Conservation (phyloP, 2,888 invertebrate species). For the Encarsia formosa region DNA sequence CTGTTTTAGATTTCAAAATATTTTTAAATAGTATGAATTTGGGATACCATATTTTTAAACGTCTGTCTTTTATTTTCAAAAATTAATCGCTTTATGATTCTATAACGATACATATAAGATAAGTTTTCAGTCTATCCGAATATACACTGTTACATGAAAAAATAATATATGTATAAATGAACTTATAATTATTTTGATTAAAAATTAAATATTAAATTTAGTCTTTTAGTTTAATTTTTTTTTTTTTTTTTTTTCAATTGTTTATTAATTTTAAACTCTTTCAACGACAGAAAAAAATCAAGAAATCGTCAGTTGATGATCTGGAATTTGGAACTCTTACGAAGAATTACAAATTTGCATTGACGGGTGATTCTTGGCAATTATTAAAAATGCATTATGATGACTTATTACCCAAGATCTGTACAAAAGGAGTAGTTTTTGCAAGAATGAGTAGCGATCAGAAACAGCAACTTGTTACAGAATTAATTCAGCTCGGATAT, state of each 20-base stretch:
- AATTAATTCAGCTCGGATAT: slow-evolving; percentile 66
- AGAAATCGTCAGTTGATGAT: slow-evolving; percentile 29
- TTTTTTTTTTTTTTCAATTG: not conserved
- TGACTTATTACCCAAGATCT: slow-evolving; percentile 64
- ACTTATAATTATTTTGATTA: too few species aligned
- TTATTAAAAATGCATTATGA: slow-evolving; percentile 66
- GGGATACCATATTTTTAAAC: too few species aligned
- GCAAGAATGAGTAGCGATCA: slow-evolving; percentile 81
- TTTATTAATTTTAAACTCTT: not conserved
- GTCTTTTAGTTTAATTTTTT: not conserved
- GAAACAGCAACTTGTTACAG: slow-evolving; percentile 71
- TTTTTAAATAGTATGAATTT: too few species aligned
- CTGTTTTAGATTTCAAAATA: too few species aligned
- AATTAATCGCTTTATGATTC: too few species aligned
- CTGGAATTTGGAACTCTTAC: slow-evolving; percentile 36
- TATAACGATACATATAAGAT: too few species aligned
- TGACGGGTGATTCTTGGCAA: slow-evolving; percentile 75
- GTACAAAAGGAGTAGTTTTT: slow-evolving; percentile 69
- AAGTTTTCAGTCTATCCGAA: too few species aligned
- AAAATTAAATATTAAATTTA: too few species aligned
- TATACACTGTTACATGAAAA: too few species aligned
- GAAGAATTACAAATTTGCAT: slow-evolving; percentile 54
- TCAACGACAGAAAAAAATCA: slow-evolving; percentile 19
- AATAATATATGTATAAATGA: too few species aligned
- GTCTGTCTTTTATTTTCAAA: too few species aligned